phyloP scores from a whole-genome alignment of 2,113 vertebrate genomes.

The Carassius auratus region DNA sequence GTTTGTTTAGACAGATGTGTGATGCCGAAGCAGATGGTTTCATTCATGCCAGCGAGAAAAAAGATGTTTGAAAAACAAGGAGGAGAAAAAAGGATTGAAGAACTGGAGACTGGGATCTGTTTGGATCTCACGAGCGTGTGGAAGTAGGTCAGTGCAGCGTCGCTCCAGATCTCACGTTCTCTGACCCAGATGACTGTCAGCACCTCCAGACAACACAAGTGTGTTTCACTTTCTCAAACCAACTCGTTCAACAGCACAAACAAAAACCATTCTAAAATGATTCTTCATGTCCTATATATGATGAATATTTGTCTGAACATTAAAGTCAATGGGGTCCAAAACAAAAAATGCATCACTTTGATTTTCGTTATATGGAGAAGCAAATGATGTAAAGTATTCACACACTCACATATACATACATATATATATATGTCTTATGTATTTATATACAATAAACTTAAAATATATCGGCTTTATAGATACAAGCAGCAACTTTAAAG shows the following conservation, averaged over 20 bases:
- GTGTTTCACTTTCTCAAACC: constrained; percentile 8
- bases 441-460: too few relatives aligned
- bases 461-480: too few relatives aligned
- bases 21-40: constrained; percentile 2
- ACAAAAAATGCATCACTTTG: too few relatives aligned
- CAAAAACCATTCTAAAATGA: background rate
- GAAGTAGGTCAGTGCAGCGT: background rate
- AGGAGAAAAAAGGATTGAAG: background rate
- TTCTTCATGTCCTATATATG: background rate
- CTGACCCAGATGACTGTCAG: constrained; percentile 18
- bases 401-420: too few relatives aligned
- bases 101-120: background rate
- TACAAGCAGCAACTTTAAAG: too few relatives aligned
- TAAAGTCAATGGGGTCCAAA: background rate
- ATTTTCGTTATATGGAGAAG: too few relatives aligned
- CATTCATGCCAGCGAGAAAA: background rate
- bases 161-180: constrained; percentile 8
- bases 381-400: too few relatives aligned
- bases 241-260: background rate
- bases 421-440: too few relatives aligned
- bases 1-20: constrained; percentile 29
- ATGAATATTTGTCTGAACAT: background rate
- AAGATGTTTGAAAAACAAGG: too few relatives aligned
- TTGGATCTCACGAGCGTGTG: constrained; percentile 7
- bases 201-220: background rate